A percentile compares a stretch with the other conserved stretches of the same genome.
Evolutionary conservation across 2,888 invertebrate species (phyloP).

Genomic region (Drosophila paramelanica): DNA sequence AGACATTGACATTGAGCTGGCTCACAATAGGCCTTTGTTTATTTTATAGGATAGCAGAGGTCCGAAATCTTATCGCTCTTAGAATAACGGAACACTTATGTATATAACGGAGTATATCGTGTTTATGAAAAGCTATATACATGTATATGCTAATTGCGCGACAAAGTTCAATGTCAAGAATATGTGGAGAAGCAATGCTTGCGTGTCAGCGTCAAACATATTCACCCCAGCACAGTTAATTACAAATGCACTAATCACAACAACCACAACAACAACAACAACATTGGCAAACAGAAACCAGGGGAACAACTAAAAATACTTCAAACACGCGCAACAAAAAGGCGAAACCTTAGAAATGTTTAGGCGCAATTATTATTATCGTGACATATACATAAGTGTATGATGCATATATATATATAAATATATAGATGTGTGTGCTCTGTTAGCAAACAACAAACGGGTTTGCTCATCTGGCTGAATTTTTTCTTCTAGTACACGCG

Average conservation of each 20-base stretch:
- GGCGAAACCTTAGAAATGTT: conserved; percentile 68
- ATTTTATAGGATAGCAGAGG: too few relatives aligned
- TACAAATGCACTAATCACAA: conserved; percentile 55
- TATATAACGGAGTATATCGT: conserved; percentile 1
- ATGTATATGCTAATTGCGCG: conserved; percentile 32
- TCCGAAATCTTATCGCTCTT: conserved; percentile 36
- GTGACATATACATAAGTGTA: neutral
- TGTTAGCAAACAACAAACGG: conserved; percentile 19
- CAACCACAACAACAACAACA: conserved; percentile 36
- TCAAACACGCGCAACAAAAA: conserved; percentile 61
- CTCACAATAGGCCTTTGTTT: too few relatives aligned
- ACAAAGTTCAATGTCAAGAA: conserved; percentile 63
- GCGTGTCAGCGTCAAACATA: conserved; percentile 51
- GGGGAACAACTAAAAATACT: conserved; percentile 73
- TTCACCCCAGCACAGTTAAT: conserved; percentile 43
- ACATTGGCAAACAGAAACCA: conserved; percentile 17
- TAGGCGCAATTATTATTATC: conserved; percentile 64
- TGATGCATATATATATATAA: neutral
- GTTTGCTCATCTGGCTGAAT: conserved; percentile 45
- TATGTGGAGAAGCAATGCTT: conserved; percentile 28
- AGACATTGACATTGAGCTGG: too few relatives aligned
- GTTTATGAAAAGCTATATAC: conserved; percentile 8
- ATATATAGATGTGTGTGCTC: neutral
- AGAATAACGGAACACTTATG: neutral
- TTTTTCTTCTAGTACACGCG: conserved; percentile 3